Percentiles rank a stretch among this genome's conserved stretches.
Evolutionary conservation across 2,797 vertebrate genomes (phyloP).

Genomic region (Phoxinus dragarum): DNA sequence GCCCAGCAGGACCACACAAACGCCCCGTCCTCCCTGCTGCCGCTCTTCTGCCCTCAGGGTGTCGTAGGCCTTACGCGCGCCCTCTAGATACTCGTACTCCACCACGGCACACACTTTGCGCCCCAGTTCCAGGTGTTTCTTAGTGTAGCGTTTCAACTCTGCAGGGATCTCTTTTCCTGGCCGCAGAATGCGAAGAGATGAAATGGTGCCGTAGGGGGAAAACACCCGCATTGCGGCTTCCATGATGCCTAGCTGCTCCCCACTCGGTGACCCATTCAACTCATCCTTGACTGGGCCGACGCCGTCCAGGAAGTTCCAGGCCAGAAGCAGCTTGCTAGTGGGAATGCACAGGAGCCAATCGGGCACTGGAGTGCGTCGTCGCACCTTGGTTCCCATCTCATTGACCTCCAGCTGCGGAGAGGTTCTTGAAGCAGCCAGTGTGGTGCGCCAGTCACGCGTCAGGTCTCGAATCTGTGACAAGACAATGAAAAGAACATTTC

Average conservation of each 20-base stretch:
- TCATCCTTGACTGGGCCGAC: slow-evolving; percentile 9
- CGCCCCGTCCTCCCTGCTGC: slow-evolving; percentile 21
- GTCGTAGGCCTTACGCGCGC: slow-evolving; percentile 71
- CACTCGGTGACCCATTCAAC: neutral
- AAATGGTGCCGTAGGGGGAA: slow-evolving; percentile 69
- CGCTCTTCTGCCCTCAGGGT: slow-evolving; percentile 64
- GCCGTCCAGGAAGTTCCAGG: slow-evolving; percentile 74
- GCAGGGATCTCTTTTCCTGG: slow-evolving; percentile 80
- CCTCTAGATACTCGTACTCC: slow-evolving; percentile 80
- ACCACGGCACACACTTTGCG: slow-evolving; percentile 77
- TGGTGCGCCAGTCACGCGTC: slow-evolving; percentile 81
- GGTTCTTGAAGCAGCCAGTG: slow-evolving; percentile 73
- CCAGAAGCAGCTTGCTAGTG: slow-evolving; percentile 79
- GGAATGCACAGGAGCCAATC: slow-evolving; percentile 77
- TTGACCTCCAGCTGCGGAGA: slow-evolving; percentile 82
- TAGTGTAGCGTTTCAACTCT: slow-evolving; percentile 72
- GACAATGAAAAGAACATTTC: neutral
- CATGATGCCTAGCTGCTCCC: slow-evolving; percentile 63
- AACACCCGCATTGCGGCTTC: slow-evolving; percentile 75
- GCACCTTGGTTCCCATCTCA: slow-evolving; percentile 81
- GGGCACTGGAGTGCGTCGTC: slow-evolving; percentile 73
- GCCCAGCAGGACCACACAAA: slow-evolving; percentile 71
- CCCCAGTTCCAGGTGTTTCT: slow-evolving; percentile 75
- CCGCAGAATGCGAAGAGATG: slow-evolving; percentile 77
- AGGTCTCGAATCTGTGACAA: slow-evolving; percentile 64